Base-by-base conservation (phyloP, 2,797 vertebrate genomes). In the Lacerta viridis region DNA sequence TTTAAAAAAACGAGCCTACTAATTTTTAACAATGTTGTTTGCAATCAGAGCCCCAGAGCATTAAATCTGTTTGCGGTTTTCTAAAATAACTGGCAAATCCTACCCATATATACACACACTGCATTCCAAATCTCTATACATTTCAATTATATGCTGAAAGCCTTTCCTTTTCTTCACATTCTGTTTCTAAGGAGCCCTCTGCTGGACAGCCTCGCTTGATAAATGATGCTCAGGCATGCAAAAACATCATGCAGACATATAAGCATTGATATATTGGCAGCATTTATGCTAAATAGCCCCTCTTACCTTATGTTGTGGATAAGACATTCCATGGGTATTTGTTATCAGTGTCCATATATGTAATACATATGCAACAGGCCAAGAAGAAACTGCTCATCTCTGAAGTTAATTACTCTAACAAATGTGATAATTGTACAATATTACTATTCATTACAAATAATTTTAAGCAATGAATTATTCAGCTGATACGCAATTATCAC, bases 101-200 rank as follows among this genome's bases (percentile, higher is more conserved):
- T 77, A 87, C 1, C 59, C 43, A 11, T 89, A 80, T 13, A 29
- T 83, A 36, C 66, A 55, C 27, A 29, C 17, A 68, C n/a, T 64
- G 72, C 61, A 94, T 93, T 89, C 92, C 50, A 93, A 90, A 94
- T 93, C 85, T 87, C 94, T 96, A 91, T 92, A 90, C 75, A 43
- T 95, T 94, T 93, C 94, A 93, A 96, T 91, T 93, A 90, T 66
- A n/a, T 95, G 92, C 92, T 93, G 90, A 87, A 61, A 74, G 23
- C 87, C 55, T 88, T 87, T 39, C 87, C 46, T 94, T 75, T 94
- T 95, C 94, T 95, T 92, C 91, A 88, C 86, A 92, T 95, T 94
- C 95, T 95, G 95, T 96, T 97, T 97, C 97, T 96, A 96, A 97
- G 96, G 97, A 96, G 97, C 97, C 97, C 97, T 97, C 97, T 97